Base-by-base conservation (phyloP, 2,888 invertebrate species). In the Eristalinus aeneus region DNA sequence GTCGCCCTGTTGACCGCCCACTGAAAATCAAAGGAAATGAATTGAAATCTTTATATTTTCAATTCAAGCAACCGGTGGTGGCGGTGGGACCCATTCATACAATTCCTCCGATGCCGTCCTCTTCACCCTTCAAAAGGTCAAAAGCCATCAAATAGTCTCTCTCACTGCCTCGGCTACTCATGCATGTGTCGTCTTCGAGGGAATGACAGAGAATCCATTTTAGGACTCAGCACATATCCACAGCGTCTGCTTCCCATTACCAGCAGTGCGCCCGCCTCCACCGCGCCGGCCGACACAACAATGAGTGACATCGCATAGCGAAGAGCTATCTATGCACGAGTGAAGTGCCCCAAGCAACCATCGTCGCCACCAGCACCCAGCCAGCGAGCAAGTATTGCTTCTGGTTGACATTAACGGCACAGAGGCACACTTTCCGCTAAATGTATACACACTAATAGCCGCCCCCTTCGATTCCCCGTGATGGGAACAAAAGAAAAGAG, bases 351-450 rank as follows among this genome's bases (percentile, higher is more conserved):
- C 32, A 36, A 32, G 1, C 36, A 16, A 46, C 10, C 9, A 8
- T 23, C 39, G 12, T 32, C 39, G 32, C 12, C n/a, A 60, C 6
- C 63, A 11, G 34, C 22, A 39, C 5, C 39, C 22, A 36, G 16
- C 22, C 22, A 20, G 11, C 23, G n/a, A 39, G 64, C 63, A 63
- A 63, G 31, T 46, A 63, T 36, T 53, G 67, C 58, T 69, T 63
- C 63, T 64, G 54, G 65, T 56, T 84, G 73, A 71, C 74, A 74
- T 78, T 79, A 58, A 67, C 69, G 71, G 53, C 53, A 74, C 69
- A 65, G 60, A 69, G 63, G 58, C 54, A 73, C 65, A 67, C 46
- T 69, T 65, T 39, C 46, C 2, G 32, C 36, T 63, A 63, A 68
- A 63, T 60, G 32, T 54, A 27, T 27, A 16, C 27, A 69, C 27